Conservation (phyloP, 1,140 invertebrate species). For the Formica selysi region DNA sequence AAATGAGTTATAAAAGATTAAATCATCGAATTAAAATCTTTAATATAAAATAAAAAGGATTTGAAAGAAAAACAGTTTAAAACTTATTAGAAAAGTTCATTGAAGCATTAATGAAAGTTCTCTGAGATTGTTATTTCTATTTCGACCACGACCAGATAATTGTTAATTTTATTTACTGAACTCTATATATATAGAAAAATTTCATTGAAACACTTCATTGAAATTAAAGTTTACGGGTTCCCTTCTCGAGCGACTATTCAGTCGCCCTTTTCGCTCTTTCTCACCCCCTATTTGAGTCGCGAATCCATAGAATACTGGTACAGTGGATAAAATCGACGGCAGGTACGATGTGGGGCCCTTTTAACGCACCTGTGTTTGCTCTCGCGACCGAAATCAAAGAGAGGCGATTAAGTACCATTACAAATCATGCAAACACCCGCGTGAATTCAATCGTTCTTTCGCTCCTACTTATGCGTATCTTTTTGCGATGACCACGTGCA, state of each 20-base stretch:
- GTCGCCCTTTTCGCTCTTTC: conserved; percentile 15
- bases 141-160: not conserved
- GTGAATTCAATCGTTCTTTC: conserved; percentile 21
- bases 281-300: conserved; percentile 32
- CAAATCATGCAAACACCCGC: conserved; percentile 63
- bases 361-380: conserved; percentile 85
- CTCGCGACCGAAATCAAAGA: conserved; percentile 83
- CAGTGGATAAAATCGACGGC: conserved; percentile 10
- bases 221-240: conserved; percentile 10
- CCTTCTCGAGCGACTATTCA: conserved; percentile 6
- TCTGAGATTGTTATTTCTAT: not conserved
- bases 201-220: conserved; percentile 17
- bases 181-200: not conserved
- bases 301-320: conserved; percentile 50
- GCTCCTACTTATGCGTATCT: conserved; percentile 31
- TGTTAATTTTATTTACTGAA: not conserved
- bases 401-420: conserved; percentile 57
- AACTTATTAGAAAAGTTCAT: not conserved
- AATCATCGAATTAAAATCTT: not conserved
- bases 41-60: conserved; percentile 7
- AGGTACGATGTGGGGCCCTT: conserved; percentile 16
- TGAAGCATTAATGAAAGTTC: not conserved
- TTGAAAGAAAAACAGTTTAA: not conserved
- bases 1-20: not conserved
- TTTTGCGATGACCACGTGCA: conserved; percentile 53